Conservation (phyloP, 2,113 vertebrate species). For the Chlamydotis undulata region DNA sequence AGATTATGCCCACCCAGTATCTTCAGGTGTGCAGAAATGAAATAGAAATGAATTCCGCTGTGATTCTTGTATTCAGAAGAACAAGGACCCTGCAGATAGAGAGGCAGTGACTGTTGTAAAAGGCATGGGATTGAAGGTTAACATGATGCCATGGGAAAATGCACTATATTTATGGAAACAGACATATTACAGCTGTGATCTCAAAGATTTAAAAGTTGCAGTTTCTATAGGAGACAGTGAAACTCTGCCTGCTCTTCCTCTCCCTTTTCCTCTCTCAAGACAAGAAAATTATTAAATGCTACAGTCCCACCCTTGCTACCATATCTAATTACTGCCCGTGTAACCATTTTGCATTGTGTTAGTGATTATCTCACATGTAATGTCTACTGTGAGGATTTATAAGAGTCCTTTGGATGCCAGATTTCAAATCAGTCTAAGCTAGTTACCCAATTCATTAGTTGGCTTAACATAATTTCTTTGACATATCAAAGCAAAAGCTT, state of each 20-base stretch:
- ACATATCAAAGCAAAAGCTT: neutral
- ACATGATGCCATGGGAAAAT: fast-evolving
- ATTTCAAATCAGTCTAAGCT: neutral
- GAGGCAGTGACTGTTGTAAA: neutral
- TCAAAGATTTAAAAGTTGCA: neutral
- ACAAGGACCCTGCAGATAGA: neutral
- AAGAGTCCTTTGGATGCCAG: neutral
- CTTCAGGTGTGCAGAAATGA: neutral
- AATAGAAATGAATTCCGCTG: neutral
- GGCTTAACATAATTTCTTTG: neutral
- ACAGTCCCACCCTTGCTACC: neutral
- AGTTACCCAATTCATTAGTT: neutral
- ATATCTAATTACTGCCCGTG: neutral
- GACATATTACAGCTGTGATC: neutral
- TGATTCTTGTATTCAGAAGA: neutral
- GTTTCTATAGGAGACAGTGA: neutral
- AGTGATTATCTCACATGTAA: neutral
- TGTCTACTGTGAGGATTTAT: neutral
- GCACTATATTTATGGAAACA: neutral
- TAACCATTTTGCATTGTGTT: neutral
- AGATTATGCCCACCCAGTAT: neutral
- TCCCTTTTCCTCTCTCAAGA: neutral
- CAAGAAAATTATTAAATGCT: neutral
- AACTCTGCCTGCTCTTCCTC: neutral
- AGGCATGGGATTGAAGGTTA: neutral